These are phyloP conservation scores for Nymphalis c-album DNA, from an alignment of 2,888 invertebrate genomes.

Conservation along the genomic window DNA sequence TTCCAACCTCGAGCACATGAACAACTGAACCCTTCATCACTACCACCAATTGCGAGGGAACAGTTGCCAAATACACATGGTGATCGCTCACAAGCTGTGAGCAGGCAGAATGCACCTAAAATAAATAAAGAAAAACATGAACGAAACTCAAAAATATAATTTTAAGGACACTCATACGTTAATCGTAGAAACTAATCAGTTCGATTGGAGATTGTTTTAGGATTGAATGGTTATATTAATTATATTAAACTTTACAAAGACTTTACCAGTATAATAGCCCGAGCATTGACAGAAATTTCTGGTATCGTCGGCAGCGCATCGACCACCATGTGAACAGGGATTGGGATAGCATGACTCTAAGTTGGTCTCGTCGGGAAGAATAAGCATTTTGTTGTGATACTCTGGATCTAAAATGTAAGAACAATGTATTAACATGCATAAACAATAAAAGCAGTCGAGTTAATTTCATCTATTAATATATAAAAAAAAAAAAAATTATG, in stretches of 20 bases:
- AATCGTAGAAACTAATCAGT: too few relatives aligned
- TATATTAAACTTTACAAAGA: too few relatives aligned
- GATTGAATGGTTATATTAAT: too few relatives aligned
- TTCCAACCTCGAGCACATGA: slow-evolving; percentile 85
- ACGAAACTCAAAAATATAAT: too few relatives aligned
- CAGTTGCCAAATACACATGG: slow-evolving; percentile 86
- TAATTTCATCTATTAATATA: too few relatives aligned
- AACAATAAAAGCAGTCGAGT: background rate
- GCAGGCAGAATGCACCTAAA: slow-evolving; percentile 87
- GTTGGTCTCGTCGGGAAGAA: slow-evolving; percentile 79
- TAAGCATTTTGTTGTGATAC: slow-evolving; percentile 84
- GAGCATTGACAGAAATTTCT: slow-evolving; percentile 85
- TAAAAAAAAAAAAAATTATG: background rate
- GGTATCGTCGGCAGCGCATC: slow-evolving; percentile 82
- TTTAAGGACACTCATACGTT: too few relatives aligned
- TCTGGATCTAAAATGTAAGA: slow-evolving; percentile 81
- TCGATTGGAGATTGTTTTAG: too few relatives aligned
- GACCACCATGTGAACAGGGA: slow-evolving; percentile 87
- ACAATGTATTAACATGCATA: too few relatives aligned
- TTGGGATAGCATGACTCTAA: slow-evolving; percentile 87
- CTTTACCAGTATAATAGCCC: slow-evolving; percentile 86
- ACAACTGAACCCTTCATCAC: slow-evolving; percentile 76
- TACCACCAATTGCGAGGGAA: slow-evolving; percentile 63
- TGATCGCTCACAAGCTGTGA: slow-evolving; percentile 87
- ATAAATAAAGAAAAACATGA: background rate